Conservation (phyloP, 2,797 vertebrate species). For the Danio kyathit region DNA sequence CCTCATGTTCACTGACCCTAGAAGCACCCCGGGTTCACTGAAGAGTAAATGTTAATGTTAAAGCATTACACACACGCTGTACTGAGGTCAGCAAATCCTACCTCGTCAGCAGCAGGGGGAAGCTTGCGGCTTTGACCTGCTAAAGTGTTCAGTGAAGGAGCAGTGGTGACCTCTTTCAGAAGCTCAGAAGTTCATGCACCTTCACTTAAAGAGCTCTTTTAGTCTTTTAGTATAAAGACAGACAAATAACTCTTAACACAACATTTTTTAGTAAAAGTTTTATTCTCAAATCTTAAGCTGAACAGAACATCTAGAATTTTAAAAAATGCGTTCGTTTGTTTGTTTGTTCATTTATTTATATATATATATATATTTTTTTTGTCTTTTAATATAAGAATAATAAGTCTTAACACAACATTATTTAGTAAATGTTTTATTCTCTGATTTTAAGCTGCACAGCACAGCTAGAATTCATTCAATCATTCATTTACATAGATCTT, state of each 20-base stretch:
- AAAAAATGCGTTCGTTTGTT: too few species aligned
- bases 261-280: too few species aligned
- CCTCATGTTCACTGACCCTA: constrained; percentile 15
- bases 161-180: constrained; percentile 9
- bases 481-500: too few species aligned
- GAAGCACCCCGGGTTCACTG: not conserved
- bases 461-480: too few species aligned
- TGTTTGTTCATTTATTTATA: too few species aligned
- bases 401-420: too few species aligned
- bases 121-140: constrained; percentile 29
- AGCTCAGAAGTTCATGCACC: not conserved
- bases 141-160: not conserved
- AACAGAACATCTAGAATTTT: too few species aligned
- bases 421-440: too few species aligned
- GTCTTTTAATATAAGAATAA: too few species aligned
- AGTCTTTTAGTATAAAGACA: not conserved
- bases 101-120: not conserved
- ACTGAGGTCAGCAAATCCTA: constrained; percentile 17
- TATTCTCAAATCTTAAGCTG: too few species aligned
- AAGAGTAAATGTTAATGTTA: constrained; percentile 24
- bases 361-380: too few species aligned
- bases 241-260: not conserved
- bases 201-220: not conserved
- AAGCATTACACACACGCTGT: not conserved
- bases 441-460: too few species aligned